These are phyloP conservation scores for Acanthiza pusilla DNA, from an alignment of 2,797 vertebrate genomes.

Conservation along the genomic window DNA sequence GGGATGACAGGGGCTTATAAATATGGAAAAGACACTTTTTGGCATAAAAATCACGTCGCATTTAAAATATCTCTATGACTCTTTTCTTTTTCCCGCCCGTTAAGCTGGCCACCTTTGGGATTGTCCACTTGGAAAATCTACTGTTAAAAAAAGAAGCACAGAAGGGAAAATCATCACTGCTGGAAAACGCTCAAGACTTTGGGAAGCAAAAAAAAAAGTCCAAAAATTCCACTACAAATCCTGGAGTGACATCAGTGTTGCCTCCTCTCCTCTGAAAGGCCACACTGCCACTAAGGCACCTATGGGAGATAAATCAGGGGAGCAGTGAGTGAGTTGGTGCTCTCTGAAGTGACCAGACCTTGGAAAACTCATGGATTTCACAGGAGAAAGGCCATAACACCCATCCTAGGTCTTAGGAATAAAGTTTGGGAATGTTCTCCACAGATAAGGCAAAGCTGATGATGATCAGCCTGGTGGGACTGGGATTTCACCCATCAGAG, in stretches of 20 bases:
- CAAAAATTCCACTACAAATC: not conserved
- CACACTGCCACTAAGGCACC: not conserved
- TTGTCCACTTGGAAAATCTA: slow-evolving; percentile 24
- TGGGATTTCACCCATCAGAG: not conserved
- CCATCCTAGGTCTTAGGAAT: not conserved
- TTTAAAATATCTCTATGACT: slow-evolving; percentile 30
- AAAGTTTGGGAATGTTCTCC: not conserved
- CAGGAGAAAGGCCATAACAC: not conserved
- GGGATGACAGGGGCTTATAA: slow-evolving; percentile 62
- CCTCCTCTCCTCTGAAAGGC: not conserved
- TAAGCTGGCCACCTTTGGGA: not conserved
- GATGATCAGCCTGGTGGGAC: not conserved
- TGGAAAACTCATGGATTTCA: not conserved
- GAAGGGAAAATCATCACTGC: not conserved
- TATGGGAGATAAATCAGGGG: not conserved
- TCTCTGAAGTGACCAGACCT: not conserved
- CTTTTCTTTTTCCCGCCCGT: not conserved
- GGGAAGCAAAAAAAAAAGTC: not conserved
- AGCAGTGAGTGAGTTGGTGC: not conserved
- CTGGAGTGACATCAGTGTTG: not conserved
- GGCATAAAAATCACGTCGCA: slow-evolving; percentile 5
- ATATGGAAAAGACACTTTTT: slow-evolving; percentile 69
- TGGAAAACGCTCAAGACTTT: not conserved
- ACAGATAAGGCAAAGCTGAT: not conserved
- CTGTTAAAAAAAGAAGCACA: slow-evolving; percentile 26